phyloP scores from a whole-genome alignment of 2,888 invertebrate genomes.

The Allygus modestus region DNA sequence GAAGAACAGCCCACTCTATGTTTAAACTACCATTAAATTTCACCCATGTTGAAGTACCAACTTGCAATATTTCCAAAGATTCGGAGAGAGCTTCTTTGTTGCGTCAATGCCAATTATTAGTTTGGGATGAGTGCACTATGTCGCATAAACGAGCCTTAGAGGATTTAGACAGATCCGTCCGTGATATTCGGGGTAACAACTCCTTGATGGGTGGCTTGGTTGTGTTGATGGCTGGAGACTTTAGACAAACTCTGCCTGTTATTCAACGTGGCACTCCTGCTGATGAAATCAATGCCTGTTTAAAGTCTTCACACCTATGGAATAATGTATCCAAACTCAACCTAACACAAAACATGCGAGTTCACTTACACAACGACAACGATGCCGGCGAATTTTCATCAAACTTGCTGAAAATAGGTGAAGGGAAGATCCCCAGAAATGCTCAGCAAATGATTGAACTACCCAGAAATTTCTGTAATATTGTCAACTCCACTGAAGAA shows the following conservation, averaged over 20 bases:
- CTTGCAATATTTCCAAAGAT: neutral
- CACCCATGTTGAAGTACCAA: neutral
- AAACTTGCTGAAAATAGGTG: neutral
- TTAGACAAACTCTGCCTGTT: too few species aligned
- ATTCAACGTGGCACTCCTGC: neutral
- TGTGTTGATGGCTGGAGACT: neutral
- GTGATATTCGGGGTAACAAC: neutral
- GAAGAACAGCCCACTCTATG: neutral
- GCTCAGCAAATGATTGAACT: neutral
- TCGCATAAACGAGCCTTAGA: too few species aligned
- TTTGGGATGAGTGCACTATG: conserved; percentile 41
- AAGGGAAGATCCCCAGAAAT: neutral
- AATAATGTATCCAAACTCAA: neutral
- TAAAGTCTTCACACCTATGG: too few species aligned
- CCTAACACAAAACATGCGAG: neutral
- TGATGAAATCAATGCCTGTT: neutral
- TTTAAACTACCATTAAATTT: conserved; percentile 4
- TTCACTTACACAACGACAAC: neutral
- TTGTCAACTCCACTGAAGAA: neutral
- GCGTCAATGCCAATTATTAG: too few species aligned
- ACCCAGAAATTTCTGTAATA: neutral
- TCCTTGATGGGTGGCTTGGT: neutral
- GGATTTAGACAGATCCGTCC: too few species aligned
- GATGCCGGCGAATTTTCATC: neutral
- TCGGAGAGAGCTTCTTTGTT: too few species aligned